Evolutionary conservation across 2,888 invertebrate species (phyloP), one percentile per base, ranked within the genome.

Genomic region (Trisateles emortualis): DNA sequence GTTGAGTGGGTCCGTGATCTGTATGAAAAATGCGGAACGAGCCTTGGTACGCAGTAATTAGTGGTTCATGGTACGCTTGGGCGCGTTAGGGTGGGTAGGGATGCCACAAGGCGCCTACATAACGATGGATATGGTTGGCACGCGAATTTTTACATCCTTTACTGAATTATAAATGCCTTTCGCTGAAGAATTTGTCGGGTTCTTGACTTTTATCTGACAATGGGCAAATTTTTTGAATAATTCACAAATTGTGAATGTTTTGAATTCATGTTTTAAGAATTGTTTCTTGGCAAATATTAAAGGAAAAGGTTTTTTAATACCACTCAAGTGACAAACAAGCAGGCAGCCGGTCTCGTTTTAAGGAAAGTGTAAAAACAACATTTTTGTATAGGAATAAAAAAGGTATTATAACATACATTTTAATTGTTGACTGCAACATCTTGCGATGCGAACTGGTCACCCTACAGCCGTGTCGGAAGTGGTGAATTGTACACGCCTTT

Each of bases 1-100:
- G 76, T 74, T 69, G 78, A 81, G 79, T 75, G 75, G 78, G 73
- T 88, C 81, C 90, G 90, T 90, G 90, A 89, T 88, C 88, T 86
- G 90, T 83, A 79, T 90, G 86, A 89, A 89, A 89, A 89, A 88
- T 88, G 83, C 74, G 83, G 72, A 66, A 64, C 59, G 70, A 64
- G 52, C 71, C 47, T 55, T 68, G 81, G 83, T 79, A 79, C 81
- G 84, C 76, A 81, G 87, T 89, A 90, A 90, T 90, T 90, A 90
- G 89, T 86, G 88, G 70, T 59, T 57, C 57, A 52, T 59, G 63
- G 72, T 50, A 76, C 72, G 75, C 63, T 51, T 52, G 59, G 44
- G 67, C 73, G 63, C 66, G 72, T 59, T 58, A 71, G 65, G 67
- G 65, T 35, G 41, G 6, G 36, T 32, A 64, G 59, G 55, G 52